Evolutionary conservation across 2,797 vertebrate species (phyloP).

Genomic region (Aulostomus chinensis): DNA sequence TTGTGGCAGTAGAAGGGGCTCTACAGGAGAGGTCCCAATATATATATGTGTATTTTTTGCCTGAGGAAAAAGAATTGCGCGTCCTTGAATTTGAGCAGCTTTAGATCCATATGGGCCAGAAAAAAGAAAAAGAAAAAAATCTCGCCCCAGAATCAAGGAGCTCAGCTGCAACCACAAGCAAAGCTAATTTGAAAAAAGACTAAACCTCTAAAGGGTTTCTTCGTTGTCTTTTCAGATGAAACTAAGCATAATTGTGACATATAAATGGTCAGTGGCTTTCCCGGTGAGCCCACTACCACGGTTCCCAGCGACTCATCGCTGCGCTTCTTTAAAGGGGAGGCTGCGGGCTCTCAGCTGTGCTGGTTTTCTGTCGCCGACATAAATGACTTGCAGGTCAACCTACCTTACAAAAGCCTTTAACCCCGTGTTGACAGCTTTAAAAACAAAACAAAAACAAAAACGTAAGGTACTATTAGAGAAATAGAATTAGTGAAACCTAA

Average conservation of each 20-base stretch:
- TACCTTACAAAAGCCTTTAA: neutral
- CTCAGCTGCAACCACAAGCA: neutral
- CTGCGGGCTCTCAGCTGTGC: neutral
- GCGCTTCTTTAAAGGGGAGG: constrained; percentile 66
- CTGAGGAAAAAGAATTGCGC: constrained; percentile 1
- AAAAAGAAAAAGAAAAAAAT: no score
- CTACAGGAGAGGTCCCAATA: neutral
- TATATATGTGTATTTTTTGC: no score
- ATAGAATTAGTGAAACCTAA: no score
- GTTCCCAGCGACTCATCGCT: constrained; percentile 40
- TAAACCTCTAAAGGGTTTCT: neutral
- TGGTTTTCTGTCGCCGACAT: constrained; percentile 45
- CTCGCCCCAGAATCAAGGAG: neutral
- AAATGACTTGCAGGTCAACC: constrained; percentile 8
- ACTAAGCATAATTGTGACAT: neutral
- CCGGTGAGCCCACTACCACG: constrained; percentile 19
- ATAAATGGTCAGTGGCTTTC: neutral
- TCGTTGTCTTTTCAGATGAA: neutral
- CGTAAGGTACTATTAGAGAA: no score
- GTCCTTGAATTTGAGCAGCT: constrained; percentile 46
- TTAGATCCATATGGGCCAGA: constrained; percentile 17
- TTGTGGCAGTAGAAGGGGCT: neutral
- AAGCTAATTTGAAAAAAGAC: neutral
- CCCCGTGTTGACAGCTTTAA: no score
- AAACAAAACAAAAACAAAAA: no score